Evolutionary conservation across 2,113 vertebrate genomes (phyloP), one percentile per base, ranked within the genome.

Genomic region (Tichodroma muraria): DNA sequence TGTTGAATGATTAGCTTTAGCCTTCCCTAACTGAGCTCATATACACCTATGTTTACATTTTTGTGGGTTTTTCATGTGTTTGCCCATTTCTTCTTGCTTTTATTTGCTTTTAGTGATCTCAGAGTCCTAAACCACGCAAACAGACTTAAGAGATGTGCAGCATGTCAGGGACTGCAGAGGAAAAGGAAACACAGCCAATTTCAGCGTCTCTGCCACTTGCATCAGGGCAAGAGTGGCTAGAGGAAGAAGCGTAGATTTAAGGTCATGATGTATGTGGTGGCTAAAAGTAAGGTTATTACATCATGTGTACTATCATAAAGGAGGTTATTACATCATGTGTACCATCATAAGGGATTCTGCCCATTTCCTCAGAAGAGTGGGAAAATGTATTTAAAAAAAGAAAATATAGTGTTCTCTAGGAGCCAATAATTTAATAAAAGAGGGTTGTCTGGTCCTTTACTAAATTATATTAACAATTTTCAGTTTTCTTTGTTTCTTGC

Each of bases 401-500:
- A 47, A 42, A 45, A 49, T 42, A 6, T 15, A 50, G 5, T 57
- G n/a, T 54, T 57, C 38, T 37, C 31, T 80, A 78, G 25, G 42
- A 90, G 56, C 20, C 72, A 78, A 80, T 6, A 16, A 53, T 81
- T 73, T 83, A 63, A 54, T 63, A 33, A 33, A 66, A 88, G 52
- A 8, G 4, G 4, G 2, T 79, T 71, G 15, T 50, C 15, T 28
- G 18, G 8, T 72, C 4, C 44, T 66, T 80, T 45, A 38, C 30
- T 90, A 80, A 92, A 79, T 31, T 47, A 15, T 17, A 28, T 60
- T 44, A 77, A 72, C 27, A 82, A 57, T 28, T 93, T 90, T 70
- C 47, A 72, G 31, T 75, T 90, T 93, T 89, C 72, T 83, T 94
- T 63, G 64, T 91, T 95, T 92, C 68, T 75, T 59, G 22, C n/a